Evolutionary conservation across 2,888 invertebrate genomes (phyloP).

Genomic region (Octonoba sinensis): DNA sequence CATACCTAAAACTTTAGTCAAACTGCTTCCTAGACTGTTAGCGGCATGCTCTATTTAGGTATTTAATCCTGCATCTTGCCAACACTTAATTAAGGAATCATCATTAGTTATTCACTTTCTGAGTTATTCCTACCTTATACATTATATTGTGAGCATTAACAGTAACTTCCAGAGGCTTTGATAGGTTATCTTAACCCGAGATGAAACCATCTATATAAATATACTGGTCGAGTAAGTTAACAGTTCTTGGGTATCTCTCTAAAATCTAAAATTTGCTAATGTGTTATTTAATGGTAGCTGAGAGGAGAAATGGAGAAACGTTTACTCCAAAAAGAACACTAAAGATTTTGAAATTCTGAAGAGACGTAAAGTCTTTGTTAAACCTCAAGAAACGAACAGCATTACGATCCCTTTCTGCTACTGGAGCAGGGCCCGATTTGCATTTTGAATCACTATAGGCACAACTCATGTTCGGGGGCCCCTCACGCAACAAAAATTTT

Average conservation of each 20-base stretch:
- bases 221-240: no score
- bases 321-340: neutral
- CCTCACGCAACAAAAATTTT: no score
- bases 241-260: no score
- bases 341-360: neutral
- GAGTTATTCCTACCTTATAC: neutral
- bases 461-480: no score
- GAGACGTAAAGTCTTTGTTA: neutral
- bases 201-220: constrained; percentile 4
- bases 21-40: neutral
- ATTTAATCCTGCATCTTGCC: neutral
- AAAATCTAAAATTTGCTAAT: no score
- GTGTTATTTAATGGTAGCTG: constrained; percentile 2
- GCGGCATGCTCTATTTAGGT: neutral
- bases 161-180: neutral
- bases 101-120: constrained; percentile 1
- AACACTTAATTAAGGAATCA: neutral
- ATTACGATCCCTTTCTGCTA: neutral
- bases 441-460: no score
- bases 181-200: neutral
- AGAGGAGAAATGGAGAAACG: neutral
- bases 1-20: neutral
- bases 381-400: neutral
- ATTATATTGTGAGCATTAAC: neutral
- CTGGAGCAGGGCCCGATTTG: no score